Base-by-base conservation (phyloP, 2,888 invertebrate genomes). In the Harpalus rufipes region DNA sequence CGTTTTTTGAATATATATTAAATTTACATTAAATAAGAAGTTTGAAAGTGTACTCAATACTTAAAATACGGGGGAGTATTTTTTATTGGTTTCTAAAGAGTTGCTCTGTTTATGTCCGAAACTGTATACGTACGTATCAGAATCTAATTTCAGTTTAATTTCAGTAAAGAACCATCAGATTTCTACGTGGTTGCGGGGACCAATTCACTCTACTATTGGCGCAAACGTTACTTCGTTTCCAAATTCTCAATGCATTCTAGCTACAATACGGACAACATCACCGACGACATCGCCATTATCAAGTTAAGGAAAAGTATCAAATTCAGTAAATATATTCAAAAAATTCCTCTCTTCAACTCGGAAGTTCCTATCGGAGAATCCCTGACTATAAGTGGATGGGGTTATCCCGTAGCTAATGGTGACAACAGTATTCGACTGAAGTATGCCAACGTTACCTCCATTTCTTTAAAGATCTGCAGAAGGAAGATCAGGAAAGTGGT, bases 301-400 rank as follows among this genome's bases (percentile, higher is more conserved):
- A 63, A 63, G n/a, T 18, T 63, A 63, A 63, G 25, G 25, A 21
- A 5, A 63, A 63, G 25, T 8, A 63, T 63, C 7, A 63, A 63
- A 63, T 63, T 63, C 18, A 12, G 4, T 7, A 63, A 25, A 63
- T 63, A 25, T 25, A 63, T 63, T 25, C 7, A 63, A 12, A 63
- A 63, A 25, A 63, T 63, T n/a, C 25, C 25, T 4, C 12, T 63
- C 12, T 8, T 25, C 7, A 25, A 7, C 3, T 63, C 25, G 5
- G 63, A 63, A 25, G 1, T 25, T 18, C 63, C 63, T 12, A 63
- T 63, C 12, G 63, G 63, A 0, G 63, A 10, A 18, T 12, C 12
- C 21, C 8, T 63, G 12, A 63, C 25, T 7, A 8, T 63, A 18
- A 63, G 63, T 25, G 63, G 63, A 1, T 63, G 63, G 63, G 63